Conservation (phyloP, 1,140 invertebrate species). For the Drosophila micromelanica region DNA sequence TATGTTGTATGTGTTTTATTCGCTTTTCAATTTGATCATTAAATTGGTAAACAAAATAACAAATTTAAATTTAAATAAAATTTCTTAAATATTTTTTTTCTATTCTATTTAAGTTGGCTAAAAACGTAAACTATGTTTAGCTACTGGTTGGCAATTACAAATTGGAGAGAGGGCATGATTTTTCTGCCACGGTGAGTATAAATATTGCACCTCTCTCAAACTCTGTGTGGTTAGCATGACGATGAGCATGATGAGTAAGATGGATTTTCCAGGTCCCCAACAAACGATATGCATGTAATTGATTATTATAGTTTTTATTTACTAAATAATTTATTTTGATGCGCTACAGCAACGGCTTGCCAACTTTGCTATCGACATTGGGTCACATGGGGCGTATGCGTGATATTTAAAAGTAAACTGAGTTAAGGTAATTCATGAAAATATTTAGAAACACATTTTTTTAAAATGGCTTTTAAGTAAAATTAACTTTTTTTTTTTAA, state of each 20-base stretch:
- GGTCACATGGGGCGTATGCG: conserved; percentile 15
- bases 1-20: too few species aligned
- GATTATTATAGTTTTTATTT: conserved; percentile 19
- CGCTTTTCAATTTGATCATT: too few species aligned
- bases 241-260: conserved; percentile 57
- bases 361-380: too few species aligned
- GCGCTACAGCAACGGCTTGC: conserved; percentile 19
- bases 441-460: too few species aligned
- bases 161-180: neutral
- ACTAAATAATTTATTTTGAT: conserved; percentile 1
- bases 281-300: conserved; percentile 60
- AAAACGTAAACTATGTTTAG: too few species aligned
- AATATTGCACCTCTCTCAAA: neutral
- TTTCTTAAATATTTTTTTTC: too few species aligned
- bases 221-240: conserved; percentile 5
- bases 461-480: too few species aligned
- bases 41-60: too few species aligned
- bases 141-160: neutral
- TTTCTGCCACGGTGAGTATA: neutral
- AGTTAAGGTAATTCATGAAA: too few species aligned
- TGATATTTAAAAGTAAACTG: neutral
- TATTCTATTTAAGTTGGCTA: too few species aligned
- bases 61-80: too few species aligned
- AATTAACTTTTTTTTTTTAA: too few species aligned
- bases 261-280: conserved; percentile 61